Conservation (phyloP, 2,888 invertebrate species). For the Stenoptilia bipunctidactyla region DNA sequence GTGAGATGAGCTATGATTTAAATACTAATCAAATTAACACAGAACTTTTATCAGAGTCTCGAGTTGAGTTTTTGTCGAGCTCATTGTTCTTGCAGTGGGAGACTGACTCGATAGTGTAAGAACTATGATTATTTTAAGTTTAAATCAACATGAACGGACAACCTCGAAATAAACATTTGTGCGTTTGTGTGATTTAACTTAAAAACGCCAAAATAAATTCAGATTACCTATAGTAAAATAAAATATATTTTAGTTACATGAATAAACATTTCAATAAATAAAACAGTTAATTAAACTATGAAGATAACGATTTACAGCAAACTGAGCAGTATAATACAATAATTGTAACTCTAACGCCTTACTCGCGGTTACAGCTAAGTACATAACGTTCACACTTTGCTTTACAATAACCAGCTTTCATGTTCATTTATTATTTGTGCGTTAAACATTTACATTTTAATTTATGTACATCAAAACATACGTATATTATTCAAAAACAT, state of each 20-base stretch:
- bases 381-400: constrained; percentile 51
- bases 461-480: constrained; percentile 70
- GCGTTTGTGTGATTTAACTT: constrained; percentile 30
- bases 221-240: constrained; percentile 30
- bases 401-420: constrained; percentile 40
- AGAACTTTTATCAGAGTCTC: too few relatives aligned
- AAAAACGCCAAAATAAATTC: constrained; percentile 13
- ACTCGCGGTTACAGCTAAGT: constrained; percentile 58
- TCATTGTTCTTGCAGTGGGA: too few relatives aligned
- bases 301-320: neutral
- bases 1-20: too few relatives aligned
- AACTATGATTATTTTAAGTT: neutral
- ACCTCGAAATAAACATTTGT: constrained; percentile 53
- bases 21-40: too few relatives aligned
- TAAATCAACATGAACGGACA: constrained; percentile 24
- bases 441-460: constrained; percentile 69
- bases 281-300: too few relatives aligned
- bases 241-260: constrained; percentile 15
- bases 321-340: constrained; percentile 19
- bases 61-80: too few relatives aligned
- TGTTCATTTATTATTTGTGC: constrained; percentile 60
- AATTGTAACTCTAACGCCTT: constrained; percentile 46
- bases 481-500: constrained; percentile 61
- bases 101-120: neutral
- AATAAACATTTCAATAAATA: too few relatives aligned